These are phyloP conservation scores for Propithecus coquereli DNA, from an alignment of 2,113 vertebrate species.

Conservation along the genomic window DNA sequence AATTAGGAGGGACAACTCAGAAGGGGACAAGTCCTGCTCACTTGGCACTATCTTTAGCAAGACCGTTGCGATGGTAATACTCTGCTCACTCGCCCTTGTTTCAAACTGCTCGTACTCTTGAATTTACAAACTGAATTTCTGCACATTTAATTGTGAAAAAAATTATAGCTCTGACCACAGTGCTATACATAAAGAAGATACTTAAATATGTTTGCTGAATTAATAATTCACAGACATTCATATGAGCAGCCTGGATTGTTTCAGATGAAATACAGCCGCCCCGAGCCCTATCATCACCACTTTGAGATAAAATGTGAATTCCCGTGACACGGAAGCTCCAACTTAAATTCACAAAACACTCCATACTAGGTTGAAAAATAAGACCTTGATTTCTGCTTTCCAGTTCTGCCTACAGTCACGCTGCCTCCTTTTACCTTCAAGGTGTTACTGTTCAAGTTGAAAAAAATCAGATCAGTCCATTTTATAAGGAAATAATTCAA, in stretches of 20 bases:
- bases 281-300: background rate
- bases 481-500: background rate
- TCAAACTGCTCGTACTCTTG: slow-evolving; percentile 28
- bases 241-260: background rate
- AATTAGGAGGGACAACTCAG: slow-evolving; percentile 57
- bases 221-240: background rate
- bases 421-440: background rate
- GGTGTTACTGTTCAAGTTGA: background rate
- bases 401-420: fast-evolving
- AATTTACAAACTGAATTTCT: background rate
- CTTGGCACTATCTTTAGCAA: slow-evolving; percentile 52
- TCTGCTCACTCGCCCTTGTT: background rate
- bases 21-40: slow-evolving; percentile 29
- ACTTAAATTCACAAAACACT: background rate
- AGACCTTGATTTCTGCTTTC: background rate
- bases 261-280: background rate
- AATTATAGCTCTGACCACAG: background rate
- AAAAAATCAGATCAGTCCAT: background rate
- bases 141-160: background rate
- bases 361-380: background rate
- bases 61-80: background rate
- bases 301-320: background rate
- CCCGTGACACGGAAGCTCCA: background rate
- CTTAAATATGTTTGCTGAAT: background rate
- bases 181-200: background rate